These are phyloP conservation scores for Agrochola litura DNA, from an alignment of 2,888 invertebrate species.

Conservation along the genomic window DNA sequence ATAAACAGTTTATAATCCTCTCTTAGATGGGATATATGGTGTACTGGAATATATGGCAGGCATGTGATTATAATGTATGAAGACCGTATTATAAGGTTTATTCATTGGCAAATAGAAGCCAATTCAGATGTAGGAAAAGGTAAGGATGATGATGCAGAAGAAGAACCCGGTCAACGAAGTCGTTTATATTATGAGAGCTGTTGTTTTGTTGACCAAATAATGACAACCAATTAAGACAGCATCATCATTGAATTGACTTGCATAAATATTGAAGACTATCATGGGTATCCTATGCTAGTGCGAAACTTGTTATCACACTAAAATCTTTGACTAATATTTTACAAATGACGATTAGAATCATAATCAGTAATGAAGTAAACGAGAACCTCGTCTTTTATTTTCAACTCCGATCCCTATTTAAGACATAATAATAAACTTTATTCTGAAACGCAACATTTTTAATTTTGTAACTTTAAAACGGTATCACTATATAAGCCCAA, in stretches of 20 bases:
- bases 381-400: neutral
- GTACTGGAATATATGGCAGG: neutral
- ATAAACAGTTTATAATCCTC: neutral
- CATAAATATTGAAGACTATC: neutral
- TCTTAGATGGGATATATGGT: neutral
- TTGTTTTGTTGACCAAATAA: neutral
- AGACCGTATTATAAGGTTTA: neutral
- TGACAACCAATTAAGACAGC: neutral
- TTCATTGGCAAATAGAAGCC: neutral
- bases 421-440: neutral
- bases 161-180: neutral
- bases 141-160: neutral
- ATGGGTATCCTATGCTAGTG: neutral
- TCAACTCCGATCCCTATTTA: neutral
- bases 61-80: neutral
- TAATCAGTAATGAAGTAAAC: neutral
- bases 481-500: neutral
- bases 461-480: constrained; percentile 3
- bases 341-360: neutral
- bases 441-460: neutral
- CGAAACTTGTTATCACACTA: neutral
- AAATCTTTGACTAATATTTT: neutral
- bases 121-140: neutral
- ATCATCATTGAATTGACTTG: neutral
- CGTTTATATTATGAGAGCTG: neutral